These are phyloP conservation scores for Eubasilissa splendida DNA, from an alignment of 2,888 invertebrate genomes.

Conservation along the genomic window DNA sequence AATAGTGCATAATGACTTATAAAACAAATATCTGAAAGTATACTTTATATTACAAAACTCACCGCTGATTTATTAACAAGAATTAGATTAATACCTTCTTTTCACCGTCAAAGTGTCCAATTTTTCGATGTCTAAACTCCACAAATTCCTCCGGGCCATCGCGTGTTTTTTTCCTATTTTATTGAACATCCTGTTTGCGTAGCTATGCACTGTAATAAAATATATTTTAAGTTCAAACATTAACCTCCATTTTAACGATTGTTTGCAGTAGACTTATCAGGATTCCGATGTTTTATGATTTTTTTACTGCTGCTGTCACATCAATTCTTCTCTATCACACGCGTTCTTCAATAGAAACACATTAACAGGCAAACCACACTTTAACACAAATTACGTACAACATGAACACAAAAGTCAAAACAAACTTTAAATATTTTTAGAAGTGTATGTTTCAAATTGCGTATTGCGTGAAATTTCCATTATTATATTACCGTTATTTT, in stretches of 20 bases:
- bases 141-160: slow-evolving; percentile 1
- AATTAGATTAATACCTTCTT: too few species aligned
- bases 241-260: slow-evolving; percentile 38
- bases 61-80: too few species aligned
- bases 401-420: not conserved
- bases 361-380: not conserved
- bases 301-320: slow-evolving; percentile 31
- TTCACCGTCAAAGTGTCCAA: too few species aligned
- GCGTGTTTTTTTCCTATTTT: slow-evolving; percentile 24
- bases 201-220: slow-evolving; percentile 40
- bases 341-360: not conserved
- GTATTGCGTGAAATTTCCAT: too few species aligned
- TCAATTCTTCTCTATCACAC: slow-evolving; percentile 34
- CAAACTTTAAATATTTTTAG: too few species aligned
- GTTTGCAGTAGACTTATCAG: slow-evolving; percentile 35
- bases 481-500: too few species aligned
- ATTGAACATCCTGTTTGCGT: slow-evolving; percentile 26
- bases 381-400: too few species aligned
- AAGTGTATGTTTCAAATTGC: too few species aligned
- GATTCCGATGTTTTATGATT: slow-evolving; percentile 35
- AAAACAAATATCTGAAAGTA: too few species aligned
- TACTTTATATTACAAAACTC: too few species aligned
- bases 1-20: too few species aligned
- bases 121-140: not conserved
- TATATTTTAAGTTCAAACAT: slow-evolving; percentile 38